phyloP scores from a whole-genome alignment of 2,797 vertebrate species.

The Typhlichthys eigenmanni region DNA sequence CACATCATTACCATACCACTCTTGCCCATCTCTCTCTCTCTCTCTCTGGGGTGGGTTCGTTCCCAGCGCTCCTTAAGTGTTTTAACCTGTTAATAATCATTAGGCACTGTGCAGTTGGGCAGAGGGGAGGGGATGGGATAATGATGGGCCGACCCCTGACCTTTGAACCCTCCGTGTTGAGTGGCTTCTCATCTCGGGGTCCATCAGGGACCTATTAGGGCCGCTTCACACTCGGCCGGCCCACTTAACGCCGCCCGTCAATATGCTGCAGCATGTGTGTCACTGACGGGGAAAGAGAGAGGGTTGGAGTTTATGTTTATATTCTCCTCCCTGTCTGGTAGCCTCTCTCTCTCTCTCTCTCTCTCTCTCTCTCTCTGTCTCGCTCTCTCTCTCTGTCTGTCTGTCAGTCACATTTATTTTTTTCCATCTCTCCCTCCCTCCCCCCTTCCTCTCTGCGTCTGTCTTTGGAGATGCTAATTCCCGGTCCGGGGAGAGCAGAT shows the following conservation, averaged over 20 bases:
- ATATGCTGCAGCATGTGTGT: constrained; percentile 73
- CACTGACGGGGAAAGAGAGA: constrained; percentile 23
- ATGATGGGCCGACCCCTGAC: constrained; percentile 71
- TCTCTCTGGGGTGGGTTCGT: constrained; percentile 54
- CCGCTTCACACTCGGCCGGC: constrained; percentile 71
- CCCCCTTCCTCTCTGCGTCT: constrained; percentile 66
- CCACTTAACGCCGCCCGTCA: constrained; percentile 77
- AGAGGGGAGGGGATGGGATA: constrained; percentile 46
- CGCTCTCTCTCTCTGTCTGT: constrained; percentile 1
- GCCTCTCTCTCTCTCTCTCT: constrained; percentile 38
- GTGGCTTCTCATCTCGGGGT: constrained; percentile 74
- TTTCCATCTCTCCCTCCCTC: constrained; percentile 47
- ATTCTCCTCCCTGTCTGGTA: constrained; percentile 66
- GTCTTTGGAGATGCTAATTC: constrained; percentile 82
- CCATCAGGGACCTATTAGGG: constrained; percentile 79
- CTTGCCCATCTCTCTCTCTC: constrained; percentile 10
- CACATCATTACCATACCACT: constrained; percentile 67
- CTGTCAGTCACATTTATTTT: constrained; percentile 60
- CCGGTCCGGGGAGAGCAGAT: constrained; percentile 77
- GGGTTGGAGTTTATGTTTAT: constrained; percentile 58
- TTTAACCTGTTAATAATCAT: constrained; percentile 82
- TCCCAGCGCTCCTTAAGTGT: constrained; percentile 77
- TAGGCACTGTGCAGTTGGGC: constrained; percentile 70
- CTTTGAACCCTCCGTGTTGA: constrained; percentile 68
- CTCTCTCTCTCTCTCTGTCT: neutral